phyloP scores from a whole-genome alignment of 2,888 invertebrate species.

The Campopleginae sp. region DNA sequence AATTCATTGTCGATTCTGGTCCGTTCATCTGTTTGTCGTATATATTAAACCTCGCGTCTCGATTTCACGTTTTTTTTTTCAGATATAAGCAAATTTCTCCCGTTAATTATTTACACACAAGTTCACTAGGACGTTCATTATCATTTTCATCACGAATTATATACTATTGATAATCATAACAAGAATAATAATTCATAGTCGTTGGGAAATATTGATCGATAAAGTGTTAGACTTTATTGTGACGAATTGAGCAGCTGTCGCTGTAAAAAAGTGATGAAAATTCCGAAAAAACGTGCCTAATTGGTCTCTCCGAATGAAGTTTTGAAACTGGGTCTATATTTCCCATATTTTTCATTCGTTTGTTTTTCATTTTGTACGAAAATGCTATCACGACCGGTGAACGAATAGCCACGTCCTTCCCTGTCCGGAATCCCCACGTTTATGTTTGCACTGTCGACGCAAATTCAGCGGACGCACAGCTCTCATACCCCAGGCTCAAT shows the following conservation, averaged over 20 bases:
- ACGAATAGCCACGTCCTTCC: not conserved
- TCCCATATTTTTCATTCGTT: not conserved
- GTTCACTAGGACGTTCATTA: not conserved
- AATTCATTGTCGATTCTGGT: conserved; percentile 67
- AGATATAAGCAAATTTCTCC: conserved; percentile 54
- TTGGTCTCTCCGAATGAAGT: not conserved
- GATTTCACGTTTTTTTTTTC: conserved; percentile 70
- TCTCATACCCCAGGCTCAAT: not conserved
- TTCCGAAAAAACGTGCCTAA: not conserved
- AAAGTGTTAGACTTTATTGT: not conserved
- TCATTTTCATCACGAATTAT: not conserved
- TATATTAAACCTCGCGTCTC: conserved; percentile 63
- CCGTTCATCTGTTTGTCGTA: conserved; percentile 65
- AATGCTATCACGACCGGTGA: not conserved
- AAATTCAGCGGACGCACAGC: not conserved
- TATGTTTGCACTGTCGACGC: not conserved
- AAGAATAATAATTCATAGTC: too few relatives aligned
- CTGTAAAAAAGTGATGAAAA: not conserved
- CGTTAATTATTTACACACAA: not conserved
- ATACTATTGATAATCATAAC: not conserved
- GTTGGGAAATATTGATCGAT: not conserved
- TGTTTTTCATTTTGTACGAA: not conserved
- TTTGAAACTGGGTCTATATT: not conserved
- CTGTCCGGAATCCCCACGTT: not conserved
- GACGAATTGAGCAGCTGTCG: not conserved